Evolutionary conservation across 2,113 vertebrate species (phyloP).

Genomic region (Rattus rattus): DNA sequence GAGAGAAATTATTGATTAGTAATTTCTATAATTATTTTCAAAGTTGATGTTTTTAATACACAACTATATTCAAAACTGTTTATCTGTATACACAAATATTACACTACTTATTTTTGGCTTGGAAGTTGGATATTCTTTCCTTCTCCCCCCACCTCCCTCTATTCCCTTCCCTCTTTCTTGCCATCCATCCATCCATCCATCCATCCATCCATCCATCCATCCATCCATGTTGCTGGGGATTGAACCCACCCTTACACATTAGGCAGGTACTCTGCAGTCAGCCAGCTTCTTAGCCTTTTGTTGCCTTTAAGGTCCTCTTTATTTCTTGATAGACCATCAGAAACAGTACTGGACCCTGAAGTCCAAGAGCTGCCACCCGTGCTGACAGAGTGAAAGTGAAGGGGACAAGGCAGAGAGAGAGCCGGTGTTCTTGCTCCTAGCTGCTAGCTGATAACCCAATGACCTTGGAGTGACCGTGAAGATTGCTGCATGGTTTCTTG

Average conservation of each 20-base stretch:
- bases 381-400: slow-evolving; percentile 58
- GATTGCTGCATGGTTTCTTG: background rate
- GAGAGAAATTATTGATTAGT: background rate
- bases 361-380: slow-evolving; percentile 22
- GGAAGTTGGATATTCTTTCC: background rate
- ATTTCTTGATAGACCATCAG: slow-evolving; percentile 27
- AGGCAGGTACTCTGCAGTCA: background rate
- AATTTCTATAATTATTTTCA: slow-evolving; percentile 41
- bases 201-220: background rate
- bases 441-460: background rate
- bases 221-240: background rate
- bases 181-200: background rate
- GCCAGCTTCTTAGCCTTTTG: background rate
- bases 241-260: background rate
- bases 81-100: background rate
- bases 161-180: background rate
- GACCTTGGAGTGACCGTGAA: slow-evolving; percentile 27
- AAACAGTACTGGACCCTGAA: background rate
- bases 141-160: accelerated
- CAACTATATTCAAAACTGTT: background rate
- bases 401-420: slow-evolving; percentile 49
- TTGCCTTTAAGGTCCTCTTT: slow-evolving; percentile 30
- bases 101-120: background rate
- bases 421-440: background rate
- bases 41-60: slow-evolving; percentile 17